A percentile compares a stretch with the other conserved stretches of the same genome.
Conservation (phyloP, 2,888 invertebrate genomes). For the Platycheirus rosarum region DNA sequence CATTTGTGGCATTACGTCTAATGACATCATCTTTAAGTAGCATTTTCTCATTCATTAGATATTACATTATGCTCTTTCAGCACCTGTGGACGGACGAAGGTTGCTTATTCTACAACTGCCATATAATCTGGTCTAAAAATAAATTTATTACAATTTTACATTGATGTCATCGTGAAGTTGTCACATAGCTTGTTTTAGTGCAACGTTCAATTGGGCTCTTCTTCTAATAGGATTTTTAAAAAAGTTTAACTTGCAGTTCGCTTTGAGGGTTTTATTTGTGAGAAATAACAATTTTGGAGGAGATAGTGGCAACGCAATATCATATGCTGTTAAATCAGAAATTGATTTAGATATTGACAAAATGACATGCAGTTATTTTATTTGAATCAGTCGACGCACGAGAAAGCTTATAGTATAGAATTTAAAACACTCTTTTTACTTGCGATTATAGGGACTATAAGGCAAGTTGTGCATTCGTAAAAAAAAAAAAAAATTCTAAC, state of each 20-base stretch:
- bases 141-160: constrained; percentile 30
- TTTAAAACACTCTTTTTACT: too few relatives aligned
- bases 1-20: constrained; percentile 13
- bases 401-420: too few relatives aligned
- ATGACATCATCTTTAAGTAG: constrained; percentile 44
- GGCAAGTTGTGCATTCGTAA: too few relatives aligned
- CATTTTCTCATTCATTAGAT: not conserved
- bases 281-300: not conserved
- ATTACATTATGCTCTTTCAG: constrained; percentile 1
- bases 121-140: constrained; percentile 40
- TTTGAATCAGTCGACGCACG: too few relatives aligned
- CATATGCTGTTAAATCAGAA: not conserved
- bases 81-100: constrained; percentile 11
- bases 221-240: constrained; percentile 50
- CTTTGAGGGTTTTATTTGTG: not conserved
- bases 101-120: too few relatives aligned
- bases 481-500: too few relatives aligned
- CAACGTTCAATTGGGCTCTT: constrained; percentile 39
- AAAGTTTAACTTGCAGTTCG: constrained; percentile 3
- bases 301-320: not conserved
- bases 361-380: too few relatives aligned
- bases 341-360: constrained; percentile 6
- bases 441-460: too few relatives aligned
- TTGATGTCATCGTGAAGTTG: constrained; percentile 40
- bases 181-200: not conserved